Base-by-base conservation (phyloP, 2,888 invertebrate species). In the Epistrophella euchroma region DNA sequence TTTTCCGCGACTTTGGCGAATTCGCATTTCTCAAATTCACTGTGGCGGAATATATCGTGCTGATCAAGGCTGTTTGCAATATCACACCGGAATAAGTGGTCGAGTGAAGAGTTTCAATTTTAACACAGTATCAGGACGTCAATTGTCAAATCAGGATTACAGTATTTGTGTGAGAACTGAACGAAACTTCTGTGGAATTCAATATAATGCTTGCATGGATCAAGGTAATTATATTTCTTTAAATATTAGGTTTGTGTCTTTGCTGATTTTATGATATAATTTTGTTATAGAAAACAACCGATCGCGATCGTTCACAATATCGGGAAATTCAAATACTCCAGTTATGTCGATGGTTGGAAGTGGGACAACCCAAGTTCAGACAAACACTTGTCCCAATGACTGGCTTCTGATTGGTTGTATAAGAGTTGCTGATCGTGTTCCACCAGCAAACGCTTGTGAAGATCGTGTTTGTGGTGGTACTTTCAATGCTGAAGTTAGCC, bases 111-210 rank as follows among this genome's bases (percentile, higher is more conserved):
- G 97, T 4, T 98, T 96, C 92, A 98, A 98, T 92, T 98, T 96
- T 90, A 96, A 97, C 88, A 94, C 96, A 0, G 93, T 93, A 0
- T 94, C 94, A 0, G 97, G 97, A 0, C 93, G 96, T 2, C 97
- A 97, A 90, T 94, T 97, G 19, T 97, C 97, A 75, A 97, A 97
- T 91, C 97, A 97, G 91, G 97, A 97, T 91, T 98, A 98, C 91
- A 96, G 97, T 88, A 95, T 97, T 87, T 98, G 97, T 91, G 94
- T 97, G 50, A 93, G 97, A 37, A 96, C 95, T 90, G 97, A 97
- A 91, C 94, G 96, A 83, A 97, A 97, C 91, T 97, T 97, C 90
- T 98, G 97, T 89, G 96, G 97, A 0, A 96, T 97, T 58, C 97
- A 97, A 89, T 97, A 97, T 90, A 95, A 95, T 17, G 94, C 95